Conservation (phyloP, 64 coral and sea anemone genomes). For the Exaiptasia diaphana region DNA sequence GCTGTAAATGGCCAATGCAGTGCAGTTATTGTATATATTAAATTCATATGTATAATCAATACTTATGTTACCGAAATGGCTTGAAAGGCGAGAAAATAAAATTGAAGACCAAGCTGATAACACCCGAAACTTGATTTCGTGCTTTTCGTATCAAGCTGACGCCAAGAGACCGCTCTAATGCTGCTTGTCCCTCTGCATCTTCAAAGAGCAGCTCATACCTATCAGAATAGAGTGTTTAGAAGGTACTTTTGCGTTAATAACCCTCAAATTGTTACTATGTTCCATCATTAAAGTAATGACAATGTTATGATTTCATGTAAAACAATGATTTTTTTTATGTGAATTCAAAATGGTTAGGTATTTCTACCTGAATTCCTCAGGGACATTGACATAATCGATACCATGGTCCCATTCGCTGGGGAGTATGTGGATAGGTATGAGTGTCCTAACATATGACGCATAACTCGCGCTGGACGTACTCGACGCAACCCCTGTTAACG, state of each 20-base stretch:
- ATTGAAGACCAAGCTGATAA: conserved; percentile 87
- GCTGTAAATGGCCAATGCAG: too few relatives aligned
- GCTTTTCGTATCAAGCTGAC: conserved; percentile 79
- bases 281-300: too few relatives aligned
- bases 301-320: too few relatives aligned
- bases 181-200: conserved; percentile 76
- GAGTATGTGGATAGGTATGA: conserved; percentile 72
- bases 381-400: conserved; percentile 77
- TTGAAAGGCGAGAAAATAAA: conserved; percentile 95
- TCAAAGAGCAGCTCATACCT: conserved; percentile 89
- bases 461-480: conserved; percentile 46
- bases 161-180: conserved; percentile 91
- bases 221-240: background rate
- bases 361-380: conserved; percentile 87
- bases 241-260: too few relatives aligned
- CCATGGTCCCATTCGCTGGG: conserved; percentile 63
- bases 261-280: too few relatives aligned
- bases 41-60: too few relatives aligned
- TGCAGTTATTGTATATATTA: too few relatives aligned
- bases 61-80: conserved; percentile 96
- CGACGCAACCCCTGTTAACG: conserved; percentile 76
- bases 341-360: too few relatives aligned
- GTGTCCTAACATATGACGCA: conserved; percentile 50
- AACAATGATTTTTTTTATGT: too few relatives aligned
- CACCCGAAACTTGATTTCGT: conserved; percentile 86